Evolutionary conservation across 2,113 vertebrate species (phyloP).

Genomic region (Noturus placidus): DNA sequence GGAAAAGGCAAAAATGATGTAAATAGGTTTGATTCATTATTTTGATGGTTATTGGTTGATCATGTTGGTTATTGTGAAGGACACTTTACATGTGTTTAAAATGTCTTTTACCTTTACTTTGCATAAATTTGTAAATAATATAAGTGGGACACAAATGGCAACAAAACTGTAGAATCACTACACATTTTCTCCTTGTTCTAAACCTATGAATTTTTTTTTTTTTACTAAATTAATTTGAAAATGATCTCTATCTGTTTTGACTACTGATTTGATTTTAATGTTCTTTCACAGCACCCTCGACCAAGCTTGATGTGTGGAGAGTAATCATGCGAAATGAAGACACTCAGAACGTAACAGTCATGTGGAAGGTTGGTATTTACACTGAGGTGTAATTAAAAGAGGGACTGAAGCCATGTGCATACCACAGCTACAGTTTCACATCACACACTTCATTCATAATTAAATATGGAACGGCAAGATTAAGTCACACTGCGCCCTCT

Average conservation of each 20-base stretch:
- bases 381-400: background rate
- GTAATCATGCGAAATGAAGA: slow-evolving; percentile 30
- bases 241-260: background rate
- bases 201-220: background rate
- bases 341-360: slow-evolving; percentile 56
- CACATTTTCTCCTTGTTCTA: background rate
- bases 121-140: background rate
- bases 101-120: background rate
- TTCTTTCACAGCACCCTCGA: slow-evolving; percentile 61
- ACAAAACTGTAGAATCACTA: background rate
- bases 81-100: background rate
- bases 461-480: background rate
- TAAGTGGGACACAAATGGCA: background rate
- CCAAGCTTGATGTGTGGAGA: slow-evolving; percentile 67
- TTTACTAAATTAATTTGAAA: background rate
- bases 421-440: slow-evolving; percentile 13
- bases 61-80: background rate
- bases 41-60: no score
- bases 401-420: background rate
- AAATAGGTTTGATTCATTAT: background rate
- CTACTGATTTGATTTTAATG: background rate
- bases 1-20: no score
- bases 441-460: background rate
- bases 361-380: slow-evolving; percentile 71
- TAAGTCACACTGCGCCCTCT: slow-evolving; percentile 26